phyloP scores from a whole-genome alignment of 2,888 invertebrate genomes.

The Nysson spinosus region DNA sequence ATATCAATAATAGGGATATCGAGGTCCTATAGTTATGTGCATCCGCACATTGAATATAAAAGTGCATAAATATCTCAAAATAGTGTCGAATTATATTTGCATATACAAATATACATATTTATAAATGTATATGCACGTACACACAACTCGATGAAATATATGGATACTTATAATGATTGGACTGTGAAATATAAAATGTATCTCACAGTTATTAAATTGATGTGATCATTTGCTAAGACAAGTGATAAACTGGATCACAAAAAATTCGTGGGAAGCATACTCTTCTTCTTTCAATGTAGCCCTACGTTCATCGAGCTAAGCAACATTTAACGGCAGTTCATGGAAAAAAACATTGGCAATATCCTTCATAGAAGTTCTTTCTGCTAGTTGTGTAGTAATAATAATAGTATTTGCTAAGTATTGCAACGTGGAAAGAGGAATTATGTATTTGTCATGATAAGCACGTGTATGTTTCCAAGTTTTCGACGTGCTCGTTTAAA shows the following conservation, averaged over 20 bases:
- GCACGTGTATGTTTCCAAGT: slow-evolving; percentile 11
- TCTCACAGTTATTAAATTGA: slow-evolving; percentile 16
- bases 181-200: slow-evolving; percentile 14
- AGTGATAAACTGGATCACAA: slow-evolving; percentile 41
- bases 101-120: slow-evolving; percentile 26
- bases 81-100: slow-evolving; percentile 28
- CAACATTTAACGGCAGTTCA: slow-evolving; percentile 20
- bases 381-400: slow-evolving; percentile 4
- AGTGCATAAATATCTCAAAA: slow-evolving; percentile 33
- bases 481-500: slow-evolving; percentile 13
- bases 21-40: slow-evolving; percentile 39
- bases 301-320: slow-evolving; percentile 12
- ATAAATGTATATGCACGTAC: slow-evolving; percentile 34
- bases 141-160: slow-evolving; percentile 40
- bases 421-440: too few species aligned
- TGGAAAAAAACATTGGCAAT: slow-evolving; percentile 19
- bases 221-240: slow-evolving; percentile 15
- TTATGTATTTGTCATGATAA: slow-evolving; percentile 9
- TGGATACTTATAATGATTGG: slow-evolving; percentile 36
- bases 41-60: slow-evolving; percentile 33
- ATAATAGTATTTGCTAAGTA: slow-evolving; percentile 3
- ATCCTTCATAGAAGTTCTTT: too few species aligned
- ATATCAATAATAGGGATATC: slow-evolving; percentile 29
- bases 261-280: slow-evolving; percentile 12
- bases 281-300: slow-evolving; percentile 18